A percentile compares a stretch with the other conserved stretches of the same genome.
These are phyloP conservation scores for Notospermus geniculatus DNA, from an alignment of 1,140 invertebrate genomes.

Conservation along the genomic window DNA sequence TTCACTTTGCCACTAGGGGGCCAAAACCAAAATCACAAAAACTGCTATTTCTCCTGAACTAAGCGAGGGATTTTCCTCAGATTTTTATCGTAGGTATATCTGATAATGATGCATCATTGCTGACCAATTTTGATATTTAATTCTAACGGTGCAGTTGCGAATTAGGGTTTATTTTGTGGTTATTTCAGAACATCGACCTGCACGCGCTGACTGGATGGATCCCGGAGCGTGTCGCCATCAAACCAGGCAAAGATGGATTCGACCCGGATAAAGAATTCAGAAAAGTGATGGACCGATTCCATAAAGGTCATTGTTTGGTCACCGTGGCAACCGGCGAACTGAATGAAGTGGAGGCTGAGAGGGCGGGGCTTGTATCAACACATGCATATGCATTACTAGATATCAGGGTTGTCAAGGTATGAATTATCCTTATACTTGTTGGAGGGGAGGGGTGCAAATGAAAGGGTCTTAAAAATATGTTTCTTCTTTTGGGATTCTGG, in stretches of 20 bases:
- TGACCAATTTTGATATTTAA: too few species aligned
- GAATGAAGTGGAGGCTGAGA: slow-evolving; percentile 73
- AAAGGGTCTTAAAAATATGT: too few species aligned
- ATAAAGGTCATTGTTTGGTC: slow-evolving; percentile 63
- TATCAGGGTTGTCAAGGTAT: slow-evolving; percentile 71
- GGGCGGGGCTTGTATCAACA: slow-evolving; percentile 85
- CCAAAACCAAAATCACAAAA: background rate
- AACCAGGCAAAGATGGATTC: slow-evolving; percentile 63
- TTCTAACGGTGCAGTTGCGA: too few species aligned
- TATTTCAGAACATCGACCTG: slow-evolving; percentile 87
- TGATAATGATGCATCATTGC: too few species aligned
- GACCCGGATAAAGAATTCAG: slow-evolving; percentile 79
- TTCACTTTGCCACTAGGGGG: too few species aligned
- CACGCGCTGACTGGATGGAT: slow-evolving; percentile 97
- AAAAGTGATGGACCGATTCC: slow-evolving; percentile 71
- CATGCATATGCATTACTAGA: slow-evolving; percentile 95
- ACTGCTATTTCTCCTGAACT: background rate
- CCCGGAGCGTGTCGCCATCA: slow-evolving; percentile 82
- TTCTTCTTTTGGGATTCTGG: too few species aligned
- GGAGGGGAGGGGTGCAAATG: too few species aligned
- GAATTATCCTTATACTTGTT: too few species aligned
- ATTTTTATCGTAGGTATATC: too few species aligned
- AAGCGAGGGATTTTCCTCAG: background rate
- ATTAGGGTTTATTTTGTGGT: background rate
- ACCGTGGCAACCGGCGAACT: slow-evolving; percentile 89